Evolutionary conservation across 2,888 invertebrate species (phyloP), one percentile per base, ranked within the genome.

Genomic region (Myopa tessellatipennis): DNA sequence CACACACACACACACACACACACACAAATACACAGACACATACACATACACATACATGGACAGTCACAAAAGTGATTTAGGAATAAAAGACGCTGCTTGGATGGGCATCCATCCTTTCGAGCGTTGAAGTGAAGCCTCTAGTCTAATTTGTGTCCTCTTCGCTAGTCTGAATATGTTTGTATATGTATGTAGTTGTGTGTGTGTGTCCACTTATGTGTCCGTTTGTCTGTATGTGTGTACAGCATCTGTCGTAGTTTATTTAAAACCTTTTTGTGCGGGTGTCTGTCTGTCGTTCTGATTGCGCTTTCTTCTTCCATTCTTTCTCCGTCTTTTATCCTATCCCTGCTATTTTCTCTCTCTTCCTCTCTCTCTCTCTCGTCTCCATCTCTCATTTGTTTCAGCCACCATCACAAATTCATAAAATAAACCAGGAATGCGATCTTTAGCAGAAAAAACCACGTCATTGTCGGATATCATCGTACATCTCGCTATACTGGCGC

Each of bases 201-300:
- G 34, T 58, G 16, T 69, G 8, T 55, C 5, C 16, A n/a, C 16
- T 14, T n/a, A n/a, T 16, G 16, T 55, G 5, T 40, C 40, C 67
- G 16, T 26, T 14, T 3, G 69, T 7, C n/a, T 69, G 45, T 69
- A 12, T 69, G 14, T 55, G n/a, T 69, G 50, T 18, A 26, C 4
- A 40, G 67, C 40, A 45, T 55, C 16, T 26, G 14, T 72, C 40
- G 36, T 38, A 40, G 60, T 72, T 72, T 60, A 40, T 60, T 72
- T 72, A 3, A 72, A 72, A 72, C 52, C 18, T 61, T 36, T 72
- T 10, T 34, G n/a, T 72, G 72, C 60, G 45, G 72, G 72, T 40
- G 70, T 70, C 36, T 69, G 50, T 52, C 18, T 70, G 16, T 52
- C 26, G 1, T 8, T 55, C 45, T 45, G 45, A 45, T 45, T 45